Base-by-base conservation (phyloP, 1,140 invertebrate genomes). In the Drosophila parvula region DNA sequence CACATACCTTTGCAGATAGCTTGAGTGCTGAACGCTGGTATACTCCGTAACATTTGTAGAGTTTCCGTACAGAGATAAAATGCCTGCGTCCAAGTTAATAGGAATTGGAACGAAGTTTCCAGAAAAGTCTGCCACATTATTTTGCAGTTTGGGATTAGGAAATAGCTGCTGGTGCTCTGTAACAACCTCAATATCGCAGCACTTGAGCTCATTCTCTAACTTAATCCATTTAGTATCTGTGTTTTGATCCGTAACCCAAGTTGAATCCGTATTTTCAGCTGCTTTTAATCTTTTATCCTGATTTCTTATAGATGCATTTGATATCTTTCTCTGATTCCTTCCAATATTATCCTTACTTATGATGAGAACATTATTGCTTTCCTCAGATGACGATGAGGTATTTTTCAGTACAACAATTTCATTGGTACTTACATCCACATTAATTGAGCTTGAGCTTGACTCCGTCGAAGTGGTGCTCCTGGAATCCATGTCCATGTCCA, bases 1-100 rank as follows among this genome's bases (percentile, higher is more conserved):
- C 38, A 55, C 51, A 27, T 55, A 55, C 51, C 34, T 55, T n/a
- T 55, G 51, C 1, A 38, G 34, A 55, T 55, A 55, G 16, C 34
- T 27, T n/a, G 51, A 38, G n/a, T 55, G 18, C 12, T 55, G 51
- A 27, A 38, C 18, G 12, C 8, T 55, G 18, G 34, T 27, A 9
- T 38, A 55, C 18, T 55, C 18, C 8, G 12, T 38, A 5, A 14
- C 36, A 22, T n/a, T 55, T 27, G 18, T 36, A 14, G 18, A 18
- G 18, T 12, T 38, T 9, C 34, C 51, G 18, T 55, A 22, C 8
- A 38, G 22, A 3, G 51, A 22, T 55, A 55, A 27, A 10, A 14
- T 8, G 9, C 34, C 12, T 38, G 18, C 12, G 12, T 27, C 18
- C 18, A 38, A 14, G 36, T 53, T 38, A 36, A 38, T 36, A 6